Evolutionary conservation across 1,140 invertebrate genomes (phyloP).

Genomic region (Pissodes strobi): DNA sequence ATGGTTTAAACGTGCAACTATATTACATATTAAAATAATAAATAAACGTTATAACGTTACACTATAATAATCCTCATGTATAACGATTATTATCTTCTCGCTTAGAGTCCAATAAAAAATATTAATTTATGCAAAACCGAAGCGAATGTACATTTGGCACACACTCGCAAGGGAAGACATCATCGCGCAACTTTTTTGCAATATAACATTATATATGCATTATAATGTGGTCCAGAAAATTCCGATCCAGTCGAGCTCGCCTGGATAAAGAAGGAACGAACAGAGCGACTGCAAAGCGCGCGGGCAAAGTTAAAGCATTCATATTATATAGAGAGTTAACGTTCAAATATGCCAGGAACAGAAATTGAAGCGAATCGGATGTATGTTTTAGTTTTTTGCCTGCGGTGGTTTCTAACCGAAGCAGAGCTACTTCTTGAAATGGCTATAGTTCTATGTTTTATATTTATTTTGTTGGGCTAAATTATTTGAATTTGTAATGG

Average conservation of each 20-base stretch:
- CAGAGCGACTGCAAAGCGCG: conserved; percentile 45
- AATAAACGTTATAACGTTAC: too few species aligned
- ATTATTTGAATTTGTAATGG: background rate
- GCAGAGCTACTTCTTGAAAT: background rate
- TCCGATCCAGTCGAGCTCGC: conserved; percentile 31
- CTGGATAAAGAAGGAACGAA: conserved; percentile 39
- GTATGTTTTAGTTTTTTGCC: conserved; percentile 54
- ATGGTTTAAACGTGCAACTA: too few species aligned
- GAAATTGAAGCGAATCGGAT: conserved; percentile 56
- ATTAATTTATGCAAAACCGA: background rate
- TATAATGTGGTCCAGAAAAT: conserved; percentile 50
- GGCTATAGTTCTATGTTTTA: conserved; percentile 7
- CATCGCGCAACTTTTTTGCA: conserved; percentile 50
- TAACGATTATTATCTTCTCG: too few species aligned
- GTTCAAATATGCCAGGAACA: conserved; percentile 55
- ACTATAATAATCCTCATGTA: too few species aligned
- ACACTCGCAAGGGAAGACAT: conserved; percentile 24
- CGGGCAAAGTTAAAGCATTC: conserved; percentile 55
- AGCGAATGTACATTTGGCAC: background rate
- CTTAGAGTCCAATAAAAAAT: too few species aligned
- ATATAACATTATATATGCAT: conserved; percentile 57
- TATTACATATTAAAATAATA: too few species aligned
- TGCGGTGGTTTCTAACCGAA: conserved; percentile 1
- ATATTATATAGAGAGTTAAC: conserved; percentile 57
- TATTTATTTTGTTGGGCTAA: background rate